Base-by-base conservation (phyloP, 2,797 vertebrate genomes). In the Coregonus sp. region DNA sequence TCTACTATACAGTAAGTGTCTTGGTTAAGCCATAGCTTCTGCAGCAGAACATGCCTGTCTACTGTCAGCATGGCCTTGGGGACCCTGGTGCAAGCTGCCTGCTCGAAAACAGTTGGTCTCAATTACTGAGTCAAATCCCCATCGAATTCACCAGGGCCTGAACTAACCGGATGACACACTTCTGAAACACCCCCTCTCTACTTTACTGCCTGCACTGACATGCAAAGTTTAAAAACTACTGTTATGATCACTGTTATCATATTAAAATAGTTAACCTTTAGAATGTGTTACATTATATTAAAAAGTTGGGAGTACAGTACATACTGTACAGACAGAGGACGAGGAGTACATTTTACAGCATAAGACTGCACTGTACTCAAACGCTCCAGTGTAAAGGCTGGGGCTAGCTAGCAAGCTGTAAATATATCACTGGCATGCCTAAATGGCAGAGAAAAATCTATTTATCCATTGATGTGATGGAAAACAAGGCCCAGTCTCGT, bases 101-200 rank as follows among this genome's bases (percentile, higher is more conserved):
- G 65, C 78, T 79, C 74, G 75, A 70, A 75, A 80, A 80, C 91
- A 93, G 90, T 91, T 93, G 92, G 86, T 80, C 67, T 88, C 88
- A 90, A 91, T 94, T 91, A 93, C 72, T 77, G 73, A 76, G 73
- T 78, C 84, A 82, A 89, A 86, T 84, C 83, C 77, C 81, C 61
- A 65, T 85, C 74, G 80, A 81, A 67, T 80, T 74, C 76, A 72
- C 66, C 77, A 75, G 84, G 80, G 80, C 69, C 72, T 76, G 31
- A 72, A 73, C 56, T 72, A 63, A 29, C 51, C 47, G 59, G 70
- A 71, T 70, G 70, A 78, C 71, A 66, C 33, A 76, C 74, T 70
- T 67, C 54, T 77, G 68, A 37, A 59, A 52, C 33, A 54, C 56
- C 9, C 6, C 37, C 50, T 33, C 2, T 68, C 31, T 33, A 33